These are phyloP conservation scores for Conopomorpha cramerella DNA, from an alignment of 1,140 invertebrate species.

Conservation along the genomic window DNA sequence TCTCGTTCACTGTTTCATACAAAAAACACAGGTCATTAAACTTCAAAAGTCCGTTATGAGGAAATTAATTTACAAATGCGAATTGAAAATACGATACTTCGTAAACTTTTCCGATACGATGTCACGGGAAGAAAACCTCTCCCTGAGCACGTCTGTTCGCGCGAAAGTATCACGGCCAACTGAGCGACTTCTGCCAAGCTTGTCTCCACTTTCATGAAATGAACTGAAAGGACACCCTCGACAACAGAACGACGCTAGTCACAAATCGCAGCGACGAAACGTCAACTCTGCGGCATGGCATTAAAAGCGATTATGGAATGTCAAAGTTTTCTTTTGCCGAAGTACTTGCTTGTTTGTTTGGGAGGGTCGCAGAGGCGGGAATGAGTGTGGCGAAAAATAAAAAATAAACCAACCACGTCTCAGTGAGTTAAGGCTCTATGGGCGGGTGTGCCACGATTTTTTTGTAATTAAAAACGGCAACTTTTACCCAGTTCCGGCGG, in stretches of 20 bases:
- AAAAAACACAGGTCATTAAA: constrained; percentile 5
- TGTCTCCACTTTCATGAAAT: constrained; percentile 51
- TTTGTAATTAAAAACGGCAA: constrained; percentile 56
- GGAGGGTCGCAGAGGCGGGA: constrained; percentile 55
- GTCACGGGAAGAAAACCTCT: constrained; percentile 4
- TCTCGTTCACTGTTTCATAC: neutral
- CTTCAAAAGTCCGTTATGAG: too few species aligned
- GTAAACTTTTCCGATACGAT: constrained; percentile 40
- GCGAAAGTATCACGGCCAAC: constrained; percentile 48
- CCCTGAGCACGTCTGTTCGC: constrained; percentile 17
- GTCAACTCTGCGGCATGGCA: too few species aligned
- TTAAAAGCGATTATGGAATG: constrained; percentile 8
- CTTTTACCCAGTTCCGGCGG: constrained; percentile 23
- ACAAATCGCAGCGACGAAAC: too few species aligned
- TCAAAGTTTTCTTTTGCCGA: constrained; percentile 37
- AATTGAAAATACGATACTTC: too few species aligned
- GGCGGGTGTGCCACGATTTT: constrained; percentile 48
- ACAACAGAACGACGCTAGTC: constrained; percentile 16
- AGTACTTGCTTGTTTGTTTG: constrained; percentile 54
- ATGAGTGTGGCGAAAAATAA: constrained; percentile 53
- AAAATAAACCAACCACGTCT: constrained; percentile 59
- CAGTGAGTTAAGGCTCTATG: constrained; percentile 50
- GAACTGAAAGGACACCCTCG: constrained; percentile 30
- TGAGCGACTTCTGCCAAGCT: constrained; percentile 28
- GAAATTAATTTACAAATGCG: too few species aligned